Base-by-base conservation (phyloP, 2,888 invertebrate genomes). In the Plusia festucae region DNA sequence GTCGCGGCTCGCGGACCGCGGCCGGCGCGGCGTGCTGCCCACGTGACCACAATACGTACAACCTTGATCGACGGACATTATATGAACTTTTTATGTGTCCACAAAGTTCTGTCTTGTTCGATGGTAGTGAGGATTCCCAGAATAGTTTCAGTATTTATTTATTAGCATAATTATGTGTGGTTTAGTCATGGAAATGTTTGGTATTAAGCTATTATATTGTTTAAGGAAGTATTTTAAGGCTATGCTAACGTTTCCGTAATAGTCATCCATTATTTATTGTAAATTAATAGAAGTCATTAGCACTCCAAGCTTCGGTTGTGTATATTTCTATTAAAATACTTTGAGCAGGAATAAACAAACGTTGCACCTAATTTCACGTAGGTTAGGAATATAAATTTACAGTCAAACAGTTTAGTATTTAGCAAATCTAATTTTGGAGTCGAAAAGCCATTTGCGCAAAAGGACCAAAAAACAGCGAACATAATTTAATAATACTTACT, bases 21-120 rank as follows among this genome's bases (percentile, higher is more conserved):
- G 54, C 79, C 84, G 73, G 5, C 73, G 53, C 76, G 30, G 78
- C 77, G 60, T 77, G 53, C 77, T 57, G 78, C 79, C 77, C 82
- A 82, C 79, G 82, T 84, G 79, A 80, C 72, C 56, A 65, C 63
- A 53, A 57, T 65, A 57, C 32, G 57, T 24, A 66, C 78, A 78
- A 82, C 85, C 85, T 87, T 87, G 81, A 69, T 69, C 64, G 53
- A 65, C 24, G 63, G 67, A 24, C 63, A 68, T 63, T 40, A n/a
- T n/a, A 76, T 65, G 68, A 72, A 76, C 70, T 82, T 81, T 82
- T 80, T 80, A 62, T 66, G 22, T 68, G 67, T 80, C 65, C 70
- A 60, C 53, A 60, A 70, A 74, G 79, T 82, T 81, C 73, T 82
- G 60, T 59, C 44, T 60, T 65, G 63, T 53, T 34, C 16, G 53